Conservation (phyloP, 2,888 invertebrate species). For the Polydrusus tereticollis region DNA sequence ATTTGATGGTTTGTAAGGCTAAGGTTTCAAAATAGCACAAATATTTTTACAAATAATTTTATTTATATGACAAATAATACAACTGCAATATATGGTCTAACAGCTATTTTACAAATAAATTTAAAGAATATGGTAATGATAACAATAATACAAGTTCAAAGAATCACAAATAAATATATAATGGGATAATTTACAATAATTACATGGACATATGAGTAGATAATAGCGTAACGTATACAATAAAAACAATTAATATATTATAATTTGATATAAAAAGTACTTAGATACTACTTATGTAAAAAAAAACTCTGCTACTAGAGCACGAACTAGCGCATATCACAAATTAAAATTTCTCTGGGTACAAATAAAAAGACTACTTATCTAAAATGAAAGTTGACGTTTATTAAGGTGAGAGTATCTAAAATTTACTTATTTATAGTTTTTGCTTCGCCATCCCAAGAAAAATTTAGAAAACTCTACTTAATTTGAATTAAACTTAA, state of each 20-base stretch:
- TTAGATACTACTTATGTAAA: constrained; percentile 6
- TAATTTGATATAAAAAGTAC: constrained; percentile 1
- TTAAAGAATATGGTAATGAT: constrained; percentile 57
- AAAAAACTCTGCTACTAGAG: constrained; percentile 16
- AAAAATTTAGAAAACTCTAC: background rate
- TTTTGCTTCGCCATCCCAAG: background rate
- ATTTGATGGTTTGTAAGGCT: background rate
- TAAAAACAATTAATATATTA: constrained; percentile 27
- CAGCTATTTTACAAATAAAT: constrained; percentile 66
- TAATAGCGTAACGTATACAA: constrained; percentile 11
- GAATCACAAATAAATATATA: constrained; percentile 64
- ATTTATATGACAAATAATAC: constrained; percentile 64
- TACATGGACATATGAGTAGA: constrained; percentile 28
- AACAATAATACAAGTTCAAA: constrained; percentile 60
- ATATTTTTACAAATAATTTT: constrained; percentile 56
- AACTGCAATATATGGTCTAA: constrained; percentile 65
- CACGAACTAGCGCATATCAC: constrained; percentile 24
- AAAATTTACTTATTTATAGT: background rate
- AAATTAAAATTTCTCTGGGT: constrained; percentile 11
- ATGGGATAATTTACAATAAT: constrained; percentile 28
- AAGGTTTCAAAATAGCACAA: background rate
- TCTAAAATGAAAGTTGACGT: background rate
- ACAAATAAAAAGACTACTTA: background rate
- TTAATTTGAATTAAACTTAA: background rate
- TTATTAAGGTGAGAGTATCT: background rate